phyloP scores from a whole-genome alignment of 2,888 invertebrate genomes.

The Lutraria lutraria region DNA sequence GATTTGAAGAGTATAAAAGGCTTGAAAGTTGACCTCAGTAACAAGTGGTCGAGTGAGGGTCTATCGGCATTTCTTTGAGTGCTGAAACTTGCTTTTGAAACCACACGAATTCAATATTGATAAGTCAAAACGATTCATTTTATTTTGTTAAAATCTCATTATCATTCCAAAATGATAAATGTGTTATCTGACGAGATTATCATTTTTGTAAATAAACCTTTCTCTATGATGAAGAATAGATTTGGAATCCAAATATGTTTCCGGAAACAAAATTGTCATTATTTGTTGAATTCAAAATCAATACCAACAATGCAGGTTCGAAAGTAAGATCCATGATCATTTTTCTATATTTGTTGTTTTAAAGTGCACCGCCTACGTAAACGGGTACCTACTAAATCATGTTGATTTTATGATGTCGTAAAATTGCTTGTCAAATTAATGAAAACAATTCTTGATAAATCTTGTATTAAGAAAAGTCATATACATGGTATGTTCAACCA shows the following conservation, averaged over 20 bases:
- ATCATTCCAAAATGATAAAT: not conserved
- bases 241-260: not conserved
- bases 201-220: too few relatives aligned
- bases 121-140: slow-evolving; percentile 10
- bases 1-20: not conserved
- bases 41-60: not conserved
- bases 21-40: slow-evolving; percentile 30
- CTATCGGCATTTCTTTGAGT: not conserved
- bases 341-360: not conserved
- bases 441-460: not conserved
- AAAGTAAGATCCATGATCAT: too few relatives aligned
- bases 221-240: too few relatives aligned
- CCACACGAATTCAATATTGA: not conserved
- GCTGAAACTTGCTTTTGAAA: not conserved
- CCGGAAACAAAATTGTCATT: not conserved
- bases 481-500: not conserved
- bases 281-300: too few relatives aligned
- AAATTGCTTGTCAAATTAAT: not conserved
- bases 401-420: not conserved
- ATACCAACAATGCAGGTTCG: too few relatives aligned
- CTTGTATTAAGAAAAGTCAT: not conserved
- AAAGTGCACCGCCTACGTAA: not conserved
- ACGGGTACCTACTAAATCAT: not conserved
- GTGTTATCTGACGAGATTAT: too few relatives aligned
- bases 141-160: not conserved